Base-by-base conservation (phyloP, 2,888 invertebrate genomes). In the Drosophila nr. fundita region DNA sequence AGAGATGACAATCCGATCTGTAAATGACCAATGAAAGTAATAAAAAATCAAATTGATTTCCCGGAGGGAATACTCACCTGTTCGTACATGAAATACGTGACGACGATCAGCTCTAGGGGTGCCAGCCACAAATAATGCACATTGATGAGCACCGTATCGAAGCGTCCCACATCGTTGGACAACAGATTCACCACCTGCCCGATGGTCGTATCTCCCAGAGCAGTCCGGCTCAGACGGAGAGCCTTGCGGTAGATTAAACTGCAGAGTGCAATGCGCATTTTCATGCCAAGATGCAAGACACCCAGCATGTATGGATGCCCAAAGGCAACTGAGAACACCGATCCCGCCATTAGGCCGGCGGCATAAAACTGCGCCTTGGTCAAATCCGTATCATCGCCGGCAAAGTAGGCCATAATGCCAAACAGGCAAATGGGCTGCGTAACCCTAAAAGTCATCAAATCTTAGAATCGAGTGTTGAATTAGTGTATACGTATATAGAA, bases 71-170 rank as follows among this genome's bases (percentile, higher is more conserved):
- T 24, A 73, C 93, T 92, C 36, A 95, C 94, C 92, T 95, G 94
- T 29, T 92, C 85, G 93, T 95, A 96, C 94, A 97, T 95, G 70
- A 98, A 95, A 90, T 95, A 96, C 1, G 97, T 96, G 73, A 97
- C 96, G 69, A 97, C 95, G 50, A 96, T 92, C 0, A 97, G 96
- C 83, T 98, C 96, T 10, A 98, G 90, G 0, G 98, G 97, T 0
- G 97, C 98, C 70, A 98, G 95, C 98, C 98, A 98, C 48, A 98
- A 94, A 92, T 97, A 98, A 93, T 99, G 98, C 3, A 98, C 93
- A 92, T 98, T 97, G 81, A 98, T 95, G 74, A 97, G 95, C 32
- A 97, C 96, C 62, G 87, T 79, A 82, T 93, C 93, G 45, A 93
- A 88, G 24, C 93, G 92, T 89, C 97, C 97, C 70, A 99, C 99